Base-by-base conservation (phyloP, 2,797 vertebrate genomes). In the Strix occidentalis region DNA sequence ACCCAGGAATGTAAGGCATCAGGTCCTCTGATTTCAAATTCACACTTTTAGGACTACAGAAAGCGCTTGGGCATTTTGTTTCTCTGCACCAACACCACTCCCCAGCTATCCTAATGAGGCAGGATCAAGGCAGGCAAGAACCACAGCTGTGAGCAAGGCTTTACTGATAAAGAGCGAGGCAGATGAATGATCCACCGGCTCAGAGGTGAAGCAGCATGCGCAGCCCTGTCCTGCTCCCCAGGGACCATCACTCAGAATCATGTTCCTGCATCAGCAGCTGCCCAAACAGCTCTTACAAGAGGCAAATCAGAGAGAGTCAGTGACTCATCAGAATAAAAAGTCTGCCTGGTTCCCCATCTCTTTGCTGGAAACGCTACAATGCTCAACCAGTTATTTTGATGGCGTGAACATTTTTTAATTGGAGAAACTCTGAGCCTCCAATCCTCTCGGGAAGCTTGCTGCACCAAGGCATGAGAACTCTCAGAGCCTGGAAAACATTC, bases 311-410 rank as follows among this genome's bases (percentile, higher is more conserved):
- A 92, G 84, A 93, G 15, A 86, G 68, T 46, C 78, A 82, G 68
- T 96, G 94, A 95, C 61, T 95, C 92, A 93, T 85, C 84, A 94
- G 66, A 85, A 79, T 13, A 45, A 91, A 84, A 92, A 91, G 56
- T 58, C 74, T 89, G 75, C 70, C 85, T 89, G 29, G 46, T 63
- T 93, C 75, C 64, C 60, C n/a, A 48, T 50, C 78, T 79, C 80
- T 86, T 46, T n/a, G 68, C 88, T 91, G 91, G 71, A 90, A 96
- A 94, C 0, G 0, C 53, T 48, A 56, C n/a, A 51, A 13, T 20
- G 43, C 54, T 61, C 69, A 82, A 63, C 25, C 84, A 61, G 50
- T 85, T 74, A 85, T 71, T 87, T 80, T n/a, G 75, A 92, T 50
- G 37, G 76, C 0, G 0, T 71, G 56, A 95, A 87, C 8, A 0